These are phyloP conservation scores for Megaptera novaeangliae DNA, from an alignment of 2,113 vertebrate species.

Conservation along the genomic window DNA sequence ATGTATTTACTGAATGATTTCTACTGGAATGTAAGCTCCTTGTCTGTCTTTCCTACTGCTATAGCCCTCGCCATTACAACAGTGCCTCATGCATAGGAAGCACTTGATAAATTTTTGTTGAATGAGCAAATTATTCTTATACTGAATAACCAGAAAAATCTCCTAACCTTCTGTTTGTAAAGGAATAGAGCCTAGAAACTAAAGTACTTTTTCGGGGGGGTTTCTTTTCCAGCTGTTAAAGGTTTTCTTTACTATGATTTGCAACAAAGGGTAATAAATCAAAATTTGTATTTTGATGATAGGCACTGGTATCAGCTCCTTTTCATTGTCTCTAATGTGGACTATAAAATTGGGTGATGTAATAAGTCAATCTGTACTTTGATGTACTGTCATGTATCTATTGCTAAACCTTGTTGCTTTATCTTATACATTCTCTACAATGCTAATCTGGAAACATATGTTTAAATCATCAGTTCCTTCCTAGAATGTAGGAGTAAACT, in stretches of 20 bases:
- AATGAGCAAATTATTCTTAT: not conserved
- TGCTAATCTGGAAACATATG: not conserved
- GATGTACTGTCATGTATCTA: not conserved
- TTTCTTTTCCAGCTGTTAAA: not conserved
- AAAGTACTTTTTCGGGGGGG: not conserved
- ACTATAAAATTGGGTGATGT: not conserved
- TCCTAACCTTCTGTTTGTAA: not conserved
- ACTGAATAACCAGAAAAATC: conserved; percentile 30
- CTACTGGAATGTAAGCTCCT: not conserved
- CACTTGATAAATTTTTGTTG: not conserved
- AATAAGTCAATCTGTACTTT: not conserved
- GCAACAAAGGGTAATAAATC: not conserved
- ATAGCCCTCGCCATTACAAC: not conserved
- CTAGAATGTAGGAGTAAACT: not conserved
- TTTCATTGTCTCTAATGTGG: not conserved
- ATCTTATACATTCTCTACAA: not conserved
- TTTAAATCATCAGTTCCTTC: not conserved
- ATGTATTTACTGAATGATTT: not conserved
- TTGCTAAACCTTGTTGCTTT: not conserved
- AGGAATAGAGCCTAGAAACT: not conserved
- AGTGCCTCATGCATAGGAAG: not conserved
- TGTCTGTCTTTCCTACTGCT: not conserved
- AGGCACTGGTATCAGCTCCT: not conserved
- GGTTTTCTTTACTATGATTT: not conserved
- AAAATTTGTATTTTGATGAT: not conserved